Evolutionary conservation across 1,140 invertebrate genomes (phyloP).

Genomic region (Nasonia giraulti): DNA sequence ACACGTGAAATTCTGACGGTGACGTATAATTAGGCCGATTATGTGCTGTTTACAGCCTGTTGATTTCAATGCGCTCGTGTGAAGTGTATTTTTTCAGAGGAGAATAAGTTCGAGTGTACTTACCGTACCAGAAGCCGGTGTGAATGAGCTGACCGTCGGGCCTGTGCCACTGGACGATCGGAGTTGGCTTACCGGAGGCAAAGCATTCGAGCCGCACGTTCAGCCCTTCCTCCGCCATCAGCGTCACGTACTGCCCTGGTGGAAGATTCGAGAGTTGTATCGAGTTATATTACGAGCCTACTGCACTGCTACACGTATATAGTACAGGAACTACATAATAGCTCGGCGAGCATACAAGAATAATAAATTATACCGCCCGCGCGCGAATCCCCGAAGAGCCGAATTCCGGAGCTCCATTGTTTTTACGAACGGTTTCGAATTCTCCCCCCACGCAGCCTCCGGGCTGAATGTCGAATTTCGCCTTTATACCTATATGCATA

Average conservation of each 20-base stretch:
- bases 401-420: background rate
- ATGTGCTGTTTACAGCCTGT: too few species aligned
- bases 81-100: too few species aligned
- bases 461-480: background rate
- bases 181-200: conserved; percentile 84
- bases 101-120: background rate
- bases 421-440: background rate
- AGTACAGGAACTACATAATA: background rate
- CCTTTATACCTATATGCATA: background rate
- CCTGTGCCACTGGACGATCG: conserved; percentile 85
- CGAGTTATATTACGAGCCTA: background rate
- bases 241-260: conserved; percentile 71
- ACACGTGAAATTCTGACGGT: background rate
- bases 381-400: background rate
- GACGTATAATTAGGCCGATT: background rate
- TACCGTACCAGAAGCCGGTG: conserved; percentile 78
- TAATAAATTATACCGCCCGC: background rate
- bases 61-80: too few species aligned
- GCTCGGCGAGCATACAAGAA: background rate
- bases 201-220: conserved; percentile 85
- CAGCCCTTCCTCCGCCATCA: conserved; percentile 83
- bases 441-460: background rate
- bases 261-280: background rate
- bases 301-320: too few species aligned
- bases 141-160: conserved; percentile 80